These are phyloP conservation scores for Chlamydotis undulata DNA, from an alignment of 2,113 vertebrate genomes.

Conservation along the genomic window DNA sequence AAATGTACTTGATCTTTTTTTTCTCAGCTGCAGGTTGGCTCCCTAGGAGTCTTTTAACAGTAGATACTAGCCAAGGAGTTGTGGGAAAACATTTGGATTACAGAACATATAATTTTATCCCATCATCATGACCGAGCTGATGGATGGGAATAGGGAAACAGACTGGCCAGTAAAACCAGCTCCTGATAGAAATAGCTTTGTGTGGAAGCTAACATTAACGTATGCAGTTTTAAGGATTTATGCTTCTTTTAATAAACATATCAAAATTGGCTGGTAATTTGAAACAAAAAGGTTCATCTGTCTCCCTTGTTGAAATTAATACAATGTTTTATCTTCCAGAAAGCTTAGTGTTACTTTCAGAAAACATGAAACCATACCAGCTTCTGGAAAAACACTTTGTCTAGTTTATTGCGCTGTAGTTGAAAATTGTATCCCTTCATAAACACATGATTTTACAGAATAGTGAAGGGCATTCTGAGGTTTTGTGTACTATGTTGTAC, in stretches of 20 bases:
- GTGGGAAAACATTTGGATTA: conserved; percentile 5
- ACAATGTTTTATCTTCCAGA: background rate
- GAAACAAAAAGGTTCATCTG: background rate
- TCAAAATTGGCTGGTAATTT: background rate
- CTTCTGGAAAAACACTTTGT: background rate
- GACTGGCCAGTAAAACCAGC: background rate
- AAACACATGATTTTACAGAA: background rate
- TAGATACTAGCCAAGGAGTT: background rate
- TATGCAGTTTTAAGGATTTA: background rate
- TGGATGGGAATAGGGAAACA: background rate
- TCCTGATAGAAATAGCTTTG: background rate
- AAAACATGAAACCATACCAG: background rate
- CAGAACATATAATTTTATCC: background rate
- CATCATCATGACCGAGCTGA: background rate
- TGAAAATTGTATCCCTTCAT: background rate
- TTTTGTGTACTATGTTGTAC: background rate
- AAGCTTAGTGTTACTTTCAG: background rate
- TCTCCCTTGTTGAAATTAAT: background rate
- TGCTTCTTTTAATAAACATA: background rate
- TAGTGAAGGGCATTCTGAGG: background rate
- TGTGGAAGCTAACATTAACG: background rate
- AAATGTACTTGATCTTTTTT: background rate
- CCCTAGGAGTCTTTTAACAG: background rate
- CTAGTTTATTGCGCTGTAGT: background rate
- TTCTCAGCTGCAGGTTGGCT: background rate